Percentiles rank a stretch among this genome's conserved stretches.
Evolutionary conservation across 1,140 invertebrate genomes (phyloP).

Genomic region (Danaus melanippus): DNA sequence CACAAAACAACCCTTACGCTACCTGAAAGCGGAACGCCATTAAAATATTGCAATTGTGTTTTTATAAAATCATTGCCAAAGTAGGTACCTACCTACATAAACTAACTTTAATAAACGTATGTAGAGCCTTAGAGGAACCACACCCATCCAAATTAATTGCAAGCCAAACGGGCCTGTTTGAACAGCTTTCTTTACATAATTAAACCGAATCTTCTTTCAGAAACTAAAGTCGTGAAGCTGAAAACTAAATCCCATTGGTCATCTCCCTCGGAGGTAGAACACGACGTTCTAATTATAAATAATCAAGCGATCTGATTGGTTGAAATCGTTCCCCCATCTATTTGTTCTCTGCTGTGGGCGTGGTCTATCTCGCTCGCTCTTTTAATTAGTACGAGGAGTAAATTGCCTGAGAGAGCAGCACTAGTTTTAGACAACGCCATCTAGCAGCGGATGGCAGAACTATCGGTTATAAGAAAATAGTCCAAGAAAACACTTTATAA

Average conservation of each 20-base stretch:
- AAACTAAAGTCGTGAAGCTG: conserved; percentile 30
- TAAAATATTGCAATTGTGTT: too few relatives aligned
- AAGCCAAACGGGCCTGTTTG: conserved; percentile 1
- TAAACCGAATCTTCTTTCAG: conserved; percentile 26
- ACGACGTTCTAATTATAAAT: conserved; percentile 68
- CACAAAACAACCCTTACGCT: too few relatives aligned
- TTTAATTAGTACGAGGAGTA: conserved; percentile 72
- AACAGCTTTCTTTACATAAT: conserved; percentile 25
- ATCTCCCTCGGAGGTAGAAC: conserved; percentile 57
- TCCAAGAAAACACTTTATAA: conserved; percentile 61
- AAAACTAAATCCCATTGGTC: conserved; percentile 67
- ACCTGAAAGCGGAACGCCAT: too few relatives aligned
- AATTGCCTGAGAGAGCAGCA: conserved; percentile 62
- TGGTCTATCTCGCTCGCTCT: conserved; percentile 63
- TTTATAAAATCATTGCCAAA: too few relatives aligned
- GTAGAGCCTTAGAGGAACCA: too few relatives aligned
- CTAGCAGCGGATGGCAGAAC: conserved; percentile 66
- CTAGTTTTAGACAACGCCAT: conserved; percentile 61
- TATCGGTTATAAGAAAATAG: conserved; percentile 57
- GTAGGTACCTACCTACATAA: too few relatives aligned
- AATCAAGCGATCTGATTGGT: conserved; percentile 65
- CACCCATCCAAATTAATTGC: too few relatives aligned
- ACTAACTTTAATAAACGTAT: too few relatives aligned
- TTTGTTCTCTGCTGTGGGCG: conserved; percentile 67
- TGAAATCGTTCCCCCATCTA: conserved; percentile 47